These are phyloP conservation scores for Callipepla californica DNA, from an alignment of 2,113 vertebrate genomes.

Conservation along the genomic window DNA sequence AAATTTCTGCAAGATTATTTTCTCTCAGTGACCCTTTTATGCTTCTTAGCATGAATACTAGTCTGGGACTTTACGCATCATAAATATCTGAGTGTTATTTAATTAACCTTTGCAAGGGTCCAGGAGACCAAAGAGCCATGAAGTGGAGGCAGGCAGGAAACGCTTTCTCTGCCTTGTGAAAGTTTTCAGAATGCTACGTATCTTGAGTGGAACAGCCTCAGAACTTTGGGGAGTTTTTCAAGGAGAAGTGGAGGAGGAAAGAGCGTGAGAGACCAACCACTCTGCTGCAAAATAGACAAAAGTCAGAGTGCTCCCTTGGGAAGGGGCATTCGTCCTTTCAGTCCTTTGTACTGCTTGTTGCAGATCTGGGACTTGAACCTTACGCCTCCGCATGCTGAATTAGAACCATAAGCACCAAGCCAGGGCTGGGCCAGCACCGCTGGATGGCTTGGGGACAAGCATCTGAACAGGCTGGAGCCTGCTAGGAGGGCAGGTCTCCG, in stretches of 20 bases:
- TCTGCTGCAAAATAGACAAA: neutral
- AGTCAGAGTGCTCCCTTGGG: neutral
- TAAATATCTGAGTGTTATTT: neutral
- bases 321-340: neutral
- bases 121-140: neutral
- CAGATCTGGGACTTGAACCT: neutral
- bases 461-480: accelerated
- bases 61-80: neutral
- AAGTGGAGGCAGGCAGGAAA: neutral
- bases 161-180: neutral
- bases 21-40: neutral
- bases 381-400: neutral
- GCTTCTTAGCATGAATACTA: neutral
- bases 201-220: neutral
- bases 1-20: neutral
- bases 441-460: neutral
- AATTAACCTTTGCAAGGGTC: conserved; percentile 28
- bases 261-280: conserved; percentile 27
- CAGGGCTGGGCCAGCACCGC: neutral
- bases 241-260: conserved; percentile 38
- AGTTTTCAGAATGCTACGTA: conserved; percentile 3
- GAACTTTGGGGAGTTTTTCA: neutral
- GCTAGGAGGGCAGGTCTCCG: neutral
- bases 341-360: neutral
- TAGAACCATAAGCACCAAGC: neutral